Conservation (phyloP, 1,140 invertebrate genomes). For the Tetraneura akinire region DNA sequence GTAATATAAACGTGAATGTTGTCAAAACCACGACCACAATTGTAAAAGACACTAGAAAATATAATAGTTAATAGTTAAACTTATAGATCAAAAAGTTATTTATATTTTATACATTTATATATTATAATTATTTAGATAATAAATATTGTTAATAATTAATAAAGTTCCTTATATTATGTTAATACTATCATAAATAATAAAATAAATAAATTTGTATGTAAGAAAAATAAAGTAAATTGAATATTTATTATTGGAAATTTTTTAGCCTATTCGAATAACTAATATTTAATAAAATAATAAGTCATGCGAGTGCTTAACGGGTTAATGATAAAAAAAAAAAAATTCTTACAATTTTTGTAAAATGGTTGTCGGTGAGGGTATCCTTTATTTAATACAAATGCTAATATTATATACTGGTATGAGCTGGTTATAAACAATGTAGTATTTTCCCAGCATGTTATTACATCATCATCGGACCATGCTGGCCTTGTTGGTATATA, state of each 20-base stretch:
- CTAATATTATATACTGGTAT: conserved; percentile 89
- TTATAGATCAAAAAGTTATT: too few relatives aligned
- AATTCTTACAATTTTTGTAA: conserved; percentile 65
- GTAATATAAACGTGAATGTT: conserved; percentile 17
- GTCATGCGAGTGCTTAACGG: too few relatives aligned
- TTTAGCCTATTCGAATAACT: too few relatives aligned
- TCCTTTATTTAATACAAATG: conserved; percentile 84
- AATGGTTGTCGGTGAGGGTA: conserved; percentile 72
- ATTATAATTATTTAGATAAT: too few relatives aligned
- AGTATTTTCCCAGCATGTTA: conserved; percentile 73
- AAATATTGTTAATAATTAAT: too few relatives aligned
- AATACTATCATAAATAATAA: too few relatives aligned
- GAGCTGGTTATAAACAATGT: conserved; percentile 80
- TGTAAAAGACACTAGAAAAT: conserved; percentile 33
- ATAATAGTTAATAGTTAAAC: background rate
- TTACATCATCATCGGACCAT: conserved; percentile 63
- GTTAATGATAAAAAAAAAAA: conserved; percentile 45
- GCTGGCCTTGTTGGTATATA: conserved; percentile 52
- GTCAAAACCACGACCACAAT: background rate
- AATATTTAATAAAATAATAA: too few relatives aligned
- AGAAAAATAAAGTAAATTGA: conserved; percentile 55
- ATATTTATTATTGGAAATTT: too few relatives aligned
- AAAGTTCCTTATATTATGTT: too few relatives aligned
- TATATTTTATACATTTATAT: too few relatives aligned
- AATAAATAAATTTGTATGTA: too few relatives aligned